Percentiles rank a stretch among this genome's conserved stretches.
These are phyloP conservation scores for Tenrec ecaudatus DNA, from an alignment of 2,113 vertebrate species.

Conservation along the genomic window DNA sequence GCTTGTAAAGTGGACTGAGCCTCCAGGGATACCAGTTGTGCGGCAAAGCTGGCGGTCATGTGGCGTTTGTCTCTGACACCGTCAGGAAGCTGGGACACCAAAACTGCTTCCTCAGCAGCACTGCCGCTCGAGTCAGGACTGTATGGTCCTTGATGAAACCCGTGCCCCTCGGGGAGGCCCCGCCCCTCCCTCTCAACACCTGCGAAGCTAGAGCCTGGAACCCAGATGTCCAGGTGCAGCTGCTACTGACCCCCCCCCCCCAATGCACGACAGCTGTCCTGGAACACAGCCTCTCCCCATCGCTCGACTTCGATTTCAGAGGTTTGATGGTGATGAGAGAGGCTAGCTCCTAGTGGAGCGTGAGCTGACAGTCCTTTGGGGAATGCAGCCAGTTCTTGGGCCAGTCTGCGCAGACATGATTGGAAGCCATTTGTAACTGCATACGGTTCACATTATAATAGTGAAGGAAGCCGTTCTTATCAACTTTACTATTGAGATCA, in stretches of 20 bases:
- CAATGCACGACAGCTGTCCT: background rate
- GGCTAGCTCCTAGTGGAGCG: background rate
- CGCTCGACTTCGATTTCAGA: background rate
- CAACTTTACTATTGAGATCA: background rate
- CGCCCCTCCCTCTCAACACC: background rate
- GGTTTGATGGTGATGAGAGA: background rate
- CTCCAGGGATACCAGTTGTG: background rate
- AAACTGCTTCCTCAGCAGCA: background rate
- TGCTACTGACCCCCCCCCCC: rapidly evolving
- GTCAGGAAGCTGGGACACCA: background rate
- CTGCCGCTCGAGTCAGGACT: background rate
- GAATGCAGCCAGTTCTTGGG: background rate
- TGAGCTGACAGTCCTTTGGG: background rate
- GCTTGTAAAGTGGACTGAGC: background rate
- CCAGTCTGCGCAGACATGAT: background rate
- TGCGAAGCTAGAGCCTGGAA: background rate
- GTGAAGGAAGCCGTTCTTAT: background rate
- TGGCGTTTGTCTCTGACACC: background rate
- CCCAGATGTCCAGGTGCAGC: background rate
- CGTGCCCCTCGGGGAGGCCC: no score
- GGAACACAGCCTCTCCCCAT: background rate
- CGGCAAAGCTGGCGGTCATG: background rate
- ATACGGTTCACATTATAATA: background rate
- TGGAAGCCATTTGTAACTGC: background rate
- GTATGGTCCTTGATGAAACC: background rate